Conservation (phyloP, 2,113 vertebrate species). For the Serilophus lunatus region DNA sequence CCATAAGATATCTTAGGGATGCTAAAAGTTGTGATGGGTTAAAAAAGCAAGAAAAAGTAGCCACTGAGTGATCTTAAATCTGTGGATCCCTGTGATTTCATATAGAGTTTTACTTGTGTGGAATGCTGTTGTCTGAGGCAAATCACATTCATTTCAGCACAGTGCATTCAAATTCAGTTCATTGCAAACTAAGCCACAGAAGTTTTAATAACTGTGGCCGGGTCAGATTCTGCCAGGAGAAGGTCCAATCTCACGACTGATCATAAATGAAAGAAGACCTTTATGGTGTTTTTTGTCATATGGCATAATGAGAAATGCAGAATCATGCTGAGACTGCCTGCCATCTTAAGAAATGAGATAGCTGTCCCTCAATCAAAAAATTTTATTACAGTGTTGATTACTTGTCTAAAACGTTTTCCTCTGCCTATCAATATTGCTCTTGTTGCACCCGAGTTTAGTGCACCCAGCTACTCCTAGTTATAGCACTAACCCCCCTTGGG, state of each 20-base stretch:
- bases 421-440: constrained; percentile 27
- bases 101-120: background rate
- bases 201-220: background rate
- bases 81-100: background rate
- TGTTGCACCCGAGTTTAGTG: background rate
- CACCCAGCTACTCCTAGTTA: background rate
- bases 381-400: constrained; percentile 18
- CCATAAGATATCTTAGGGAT: background rate
- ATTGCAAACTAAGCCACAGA: background rate
- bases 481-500: background rate
- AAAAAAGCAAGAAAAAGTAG: background rate
- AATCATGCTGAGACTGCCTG: background rate
- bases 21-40: background rate
- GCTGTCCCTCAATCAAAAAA: constrained; percentile 33
- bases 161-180: background rate
- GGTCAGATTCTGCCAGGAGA: background rate
- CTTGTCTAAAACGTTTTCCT: constrained; percentile 41
- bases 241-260: background rate
- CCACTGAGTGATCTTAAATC: background rate
- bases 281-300: background rate
- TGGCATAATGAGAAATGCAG: constrained; percentile 25
- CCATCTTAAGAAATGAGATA: constrained; percentile 13
- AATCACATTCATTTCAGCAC: background rate
- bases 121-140: background rate
- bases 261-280: constrained; percentile 4